Base-by-base conservation (phyloP, 2,888 invertebrate genomes). In the Cephonodes hylas region DNA sequence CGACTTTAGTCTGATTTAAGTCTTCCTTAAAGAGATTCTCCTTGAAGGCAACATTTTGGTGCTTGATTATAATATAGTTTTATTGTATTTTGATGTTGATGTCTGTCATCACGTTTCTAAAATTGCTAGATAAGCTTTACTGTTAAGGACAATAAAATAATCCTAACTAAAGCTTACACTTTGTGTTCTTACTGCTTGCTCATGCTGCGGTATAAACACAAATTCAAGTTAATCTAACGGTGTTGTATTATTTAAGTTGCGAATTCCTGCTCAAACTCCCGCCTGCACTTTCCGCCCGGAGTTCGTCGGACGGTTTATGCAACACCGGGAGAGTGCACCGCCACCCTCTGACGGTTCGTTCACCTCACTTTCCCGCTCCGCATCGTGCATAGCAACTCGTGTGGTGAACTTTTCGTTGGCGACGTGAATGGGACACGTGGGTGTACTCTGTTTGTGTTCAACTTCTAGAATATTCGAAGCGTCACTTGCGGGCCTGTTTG, bases 241-340 rank as follows among this genome's bases (percentile, higher is more conserved):
- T 53, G 18, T 53, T 53, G 53, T 53, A 53, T 53, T 53, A 53
- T 53, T 53, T 53, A 53, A 53, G 53, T 53, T 53, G 31, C 53
- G 53, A 53, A 53, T 53, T 53, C 53, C 53, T 53, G 53, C 8
- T 53, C 53, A 27, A 31, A 53, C 53, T 53, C 53, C 18, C 18
- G 53, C 53, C 31, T 31, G 57, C 57, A 23, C 38, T 58, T 42
- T 44, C 25, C 34, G 34, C 31, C 34, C 20, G 44, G 23, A 59
- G 45, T 83, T 86, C 81, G 79, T 79, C 70, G 81, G 75, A 80
- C 83, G 80, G 81, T 83, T 88, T 85, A 84, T 85, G 85, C 84
- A 85, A 83, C 78, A 73, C 68, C 70, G 69, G 78, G 79, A 76
- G 77, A 82, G 77, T 83, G 81, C 81, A 82, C 80, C 73, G 68